These are phyloP conservation scores for Phyllotis vaccarum DNA, from an alignment of 2,797 vertebrate species.

Conservation along the genomic window DNA sequence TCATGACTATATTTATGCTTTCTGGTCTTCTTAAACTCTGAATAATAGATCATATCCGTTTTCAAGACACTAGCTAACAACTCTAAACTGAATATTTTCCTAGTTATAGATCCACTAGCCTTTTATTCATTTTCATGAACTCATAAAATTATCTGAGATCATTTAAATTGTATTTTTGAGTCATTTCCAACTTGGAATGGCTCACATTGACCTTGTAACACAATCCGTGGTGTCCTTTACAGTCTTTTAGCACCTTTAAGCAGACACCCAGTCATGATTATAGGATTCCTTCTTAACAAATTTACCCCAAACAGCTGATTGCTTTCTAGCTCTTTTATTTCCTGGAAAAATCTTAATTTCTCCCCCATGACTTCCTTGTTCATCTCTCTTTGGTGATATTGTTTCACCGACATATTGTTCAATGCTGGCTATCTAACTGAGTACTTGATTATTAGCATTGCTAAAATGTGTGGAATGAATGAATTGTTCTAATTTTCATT, in stretches of 20 bases:
- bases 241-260: neutral
- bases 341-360: no score
- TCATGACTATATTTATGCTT: neutral
- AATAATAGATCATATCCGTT: neutral
- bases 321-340: no score
- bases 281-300: no score
- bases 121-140: neutral
- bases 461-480: neutral
- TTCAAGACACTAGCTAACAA: neutral
- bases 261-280: no score
- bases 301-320: no score
- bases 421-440: no score
- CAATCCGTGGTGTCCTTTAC: neutral
- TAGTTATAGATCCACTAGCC: neutral
- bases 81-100: neutral
- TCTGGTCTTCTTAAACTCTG: neutral
- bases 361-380: no score
- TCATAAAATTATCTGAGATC: neutral
- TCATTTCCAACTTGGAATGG: neutral
- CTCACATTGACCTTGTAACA: neutral
- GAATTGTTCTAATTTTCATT: neutral
- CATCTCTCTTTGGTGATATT: no score
- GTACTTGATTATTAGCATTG: no score
- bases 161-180: conserved; percentile 11
- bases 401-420: no score